Evolutionary conservation across 2,113 vertebrate genomes (phyloP).

Genomic region (Alethe diademata): DNA sequence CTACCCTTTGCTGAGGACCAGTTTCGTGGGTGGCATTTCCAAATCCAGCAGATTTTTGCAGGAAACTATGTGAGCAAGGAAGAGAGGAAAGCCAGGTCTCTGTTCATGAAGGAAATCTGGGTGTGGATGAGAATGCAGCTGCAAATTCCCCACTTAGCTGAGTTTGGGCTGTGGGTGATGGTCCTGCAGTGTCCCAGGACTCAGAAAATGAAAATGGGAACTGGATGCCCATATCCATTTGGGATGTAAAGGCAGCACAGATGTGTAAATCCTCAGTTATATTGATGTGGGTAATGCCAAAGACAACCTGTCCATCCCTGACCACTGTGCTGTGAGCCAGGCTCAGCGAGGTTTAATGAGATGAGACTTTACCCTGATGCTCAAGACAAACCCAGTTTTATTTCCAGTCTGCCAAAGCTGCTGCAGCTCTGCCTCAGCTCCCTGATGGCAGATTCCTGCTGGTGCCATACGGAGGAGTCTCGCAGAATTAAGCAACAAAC

Average conservation of each 20-base stretch:
- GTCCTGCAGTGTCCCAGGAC: not conserved
- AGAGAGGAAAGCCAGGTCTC: not conserved
- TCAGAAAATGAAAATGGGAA: not conserved
- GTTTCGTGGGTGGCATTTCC: not conserved
- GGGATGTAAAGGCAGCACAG: not conserved
- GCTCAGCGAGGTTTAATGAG: not conserved
- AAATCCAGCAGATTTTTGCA: not conserved
- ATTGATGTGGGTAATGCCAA: not conserved
- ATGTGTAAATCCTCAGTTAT: not conserved
- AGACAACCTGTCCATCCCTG: not conserved
- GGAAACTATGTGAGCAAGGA: not conserved
- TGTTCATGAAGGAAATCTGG: not conserved
- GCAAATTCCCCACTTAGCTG: not conserved
- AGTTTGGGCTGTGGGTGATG: not conserved
- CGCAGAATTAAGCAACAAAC: not conserved
- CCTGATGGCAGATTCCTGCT: not conserved
- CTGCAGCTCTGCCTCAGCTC: not conserved
- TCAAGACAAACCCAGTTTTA: not conserved
- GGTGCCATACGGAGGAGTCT: not conserved
- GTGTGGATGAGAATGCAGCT: not conserved
- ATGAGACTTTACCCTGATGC: not conserved
- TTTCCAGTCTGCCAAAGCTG: not conserved
- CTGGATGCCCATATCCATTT: not conserved
- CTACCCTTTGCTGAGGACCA: not conserved
- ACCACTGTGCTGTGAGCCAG: not conserved